phyloP scores from a whole-genome alignment of 2,113 vertebrate species.

The Salvelinus sp. region DNA sequence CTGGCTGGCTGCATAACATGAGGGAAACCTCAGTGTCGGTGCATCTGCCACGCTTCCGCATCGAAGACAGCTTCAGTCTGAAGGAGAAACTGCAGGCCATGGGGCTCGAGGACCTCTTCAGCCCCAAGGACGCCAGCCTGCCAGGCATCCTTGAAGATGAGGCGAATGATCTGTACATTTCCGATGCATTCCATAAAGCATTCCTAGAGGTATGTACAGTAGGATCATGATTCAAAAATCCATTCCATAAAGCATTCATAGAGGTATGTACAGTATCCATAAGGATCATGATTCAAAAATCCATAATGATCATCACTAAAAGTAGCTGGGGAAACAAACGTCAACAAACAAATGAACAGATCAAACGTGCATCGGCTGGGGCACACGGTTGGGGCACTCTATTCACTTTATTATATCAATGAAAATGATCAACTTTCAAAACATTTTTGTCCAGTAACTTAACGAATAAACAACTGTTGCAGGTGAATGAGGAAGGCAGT shows the following conservation, averaged over 20 bases:
- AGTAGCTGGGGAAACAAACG: too few species aligned
- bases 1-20: constrained; percentile 77
- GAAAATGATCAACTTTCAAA: neutral
- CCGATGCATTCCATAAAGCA: constrained; percentile 92
- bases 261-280: constrained; percentile 76
- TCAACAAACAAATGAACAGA: too few species aligned
- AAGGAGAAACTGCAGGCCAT: constrained; percentile 85
- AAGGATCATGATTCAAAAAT: too few species aligned
- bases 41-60: constrained; percentile 83
- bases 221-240: too few species aligned
- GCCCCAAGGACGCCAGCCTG: constrained; percentile 70
- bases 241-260: constrained; percentile 93
- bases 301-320: too few species aligned
- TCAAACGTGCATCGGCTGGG: too few species aligned
- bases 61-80: constrained; percentile 85
- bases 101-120: constrained; percentile 89
- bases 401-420: neutral
- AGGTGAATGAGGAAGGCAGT: constrained; percentile 97
- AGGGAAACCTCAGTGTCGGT: constrained; percentile 68
- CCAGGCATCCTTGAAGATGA: constrained; percentile 83
- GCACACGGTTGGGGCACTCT: too few species aligned
- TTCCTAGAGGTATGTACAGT: constrained; percentile 85
- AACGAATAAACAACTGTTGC: constrained; percentile 14
- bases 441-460: neutral
- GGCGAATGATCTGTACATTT: constrained; percentile 76